Evolutionary conservation across 2,797 vertebrate species (phyloP).

Genomic region (Nannoperca obscura): DNA sequence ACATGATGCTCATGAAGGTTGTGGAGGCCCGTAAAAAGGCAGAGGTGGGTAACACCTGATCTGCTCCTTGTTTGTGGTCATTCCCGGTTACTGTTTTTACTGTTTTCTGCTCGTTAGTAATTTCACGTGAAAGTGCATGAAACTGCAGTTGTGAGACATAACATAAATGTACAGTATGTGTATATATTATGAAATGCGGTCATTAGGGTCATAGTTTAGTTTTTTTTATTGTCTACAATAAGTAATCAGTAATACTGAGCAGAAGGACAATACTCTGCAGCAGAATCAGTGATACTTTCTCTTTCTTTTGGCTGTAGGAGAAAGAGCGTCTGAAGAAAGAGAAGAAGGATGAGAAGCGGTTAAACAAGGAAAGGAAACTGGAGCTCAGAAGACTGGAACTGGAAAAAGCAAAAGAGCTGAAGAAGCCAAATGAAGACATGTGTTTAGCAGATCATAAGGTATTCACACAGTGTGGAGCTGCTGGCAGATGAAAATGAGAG

Average conservation of each 20-base stretch:
- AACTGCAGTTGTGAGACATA: background rate
- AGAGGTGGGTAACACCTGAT: constrained; percentile 86
- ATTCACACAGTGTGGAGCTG: constrained; percentile 59
- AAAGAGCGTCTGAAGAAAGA: constrained; percentile 94
- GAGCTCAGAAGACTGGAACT: constrained; percentile 92
- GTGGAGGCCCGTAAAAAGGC: constrained; percentile 96
- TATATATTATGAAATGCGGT: background rate
- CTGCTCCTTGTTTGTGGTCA: background rate
- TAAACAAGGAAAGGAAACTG: constrained; percentile 95
- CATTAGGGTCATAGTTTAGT: background rate
- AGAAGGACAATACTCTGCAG: constrained; percentile 4
- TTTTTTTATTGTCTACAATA: background rate
- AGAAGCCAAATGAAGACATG: constrained; percentile 97
- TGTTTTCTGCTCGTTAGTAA: background rate
- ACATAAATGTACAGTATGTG: background rate
- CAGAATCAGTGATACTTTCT: constrained; percentile 3
- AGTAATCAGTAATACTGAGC: constrained; percentile 45
- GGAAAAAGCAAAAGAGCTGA: constrained; percentile 95
- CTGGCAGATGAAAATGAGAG: constrained; percentile 39
- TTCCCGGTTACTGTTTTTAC: background rate
- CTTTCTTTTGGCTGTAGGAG: constrained; percentile 83
- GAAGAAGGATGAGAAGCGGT: constrained; percentile 94
- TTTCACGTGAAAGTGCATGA: background rate
- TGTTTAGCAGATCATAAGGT: constrained; percentile 97
- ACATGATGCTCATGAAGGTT: constrained; percentile 96